Evolutionary conservation across 2,888 invertebrate species (phyloP).

Genomic region (Neelides folsomi): DNA sequence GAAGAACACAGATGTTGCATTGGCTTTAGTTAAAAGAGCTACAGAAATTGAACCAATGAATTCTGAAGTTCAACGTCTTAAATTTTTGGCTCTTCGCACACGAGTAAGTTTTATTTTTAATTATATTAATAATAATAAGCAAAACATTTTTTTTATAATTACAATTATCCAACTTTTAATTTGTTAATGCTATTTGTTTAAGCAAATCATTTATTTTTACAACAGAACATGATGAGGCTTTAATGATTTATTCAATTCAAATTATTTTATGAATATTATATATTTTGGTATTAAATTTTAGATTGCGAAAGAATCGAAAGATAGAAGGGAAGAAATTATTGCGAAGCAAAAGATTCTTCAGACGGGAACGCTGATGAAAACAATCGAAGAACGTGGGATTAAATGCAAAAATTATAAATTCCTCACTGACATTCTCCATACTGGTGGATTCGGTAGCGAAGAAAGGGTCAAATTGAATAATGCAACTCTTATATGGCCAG

Average conservation of each 20-base stretch:
- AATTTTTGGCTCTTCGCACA: slow-evolving; percentile 43
- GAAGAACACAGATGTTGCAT: slow-evolving; percentile 54
- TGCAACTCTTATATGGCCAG: slow-evolving; percentile 64
- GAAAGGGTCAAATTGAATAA: slow-evolving; percentile 33
- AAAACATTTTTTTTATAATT: too few relatives aligned
- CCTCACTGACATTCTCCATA: too few relatives aligned
- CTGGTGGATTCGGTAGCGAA: slow-evolving; percentile 11
- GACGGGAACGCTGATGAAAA: slow-evolving; percentile 10
- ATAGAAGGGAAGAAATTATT: slow-evolving; percentile 35
- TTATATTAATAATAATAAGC: background rate
- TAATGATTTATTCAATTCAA: slow-evolving; percentile 34
- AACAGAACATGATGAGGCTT: too few relatives aligned
- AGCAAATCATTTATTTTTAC: too few relatives aligned
- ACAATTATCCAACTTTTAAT: too few relatives aligned
- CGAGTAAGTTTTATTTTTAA: slow-evolving; percentile 37
- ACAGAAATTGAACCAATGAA: slow-evolving; percentile 47
- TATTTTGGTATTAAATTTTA: background rate
- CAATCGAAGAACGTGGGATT: slow-evolving; percentile 16
- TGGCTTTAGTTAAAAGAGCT: slow-evolving; percentile 57
- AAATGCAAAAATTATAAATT: slow-evolving; percentile 25
- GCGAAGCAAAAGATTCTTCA: slow-evolving; percentile 30
- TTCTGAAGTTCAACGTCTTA: slow-evolving; percentile 44
- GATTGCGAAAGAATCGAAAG: slow-evolving; percentile 35
- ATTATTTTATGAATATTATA: background rate
- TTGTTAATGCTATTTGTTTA: too few relatives aligned